Evolutionary conservation across 2,113 vertebrate species (phyloP), one percentile per base, ranked within the genome.

Genomic region (Halichoerus grypus): DNA sequence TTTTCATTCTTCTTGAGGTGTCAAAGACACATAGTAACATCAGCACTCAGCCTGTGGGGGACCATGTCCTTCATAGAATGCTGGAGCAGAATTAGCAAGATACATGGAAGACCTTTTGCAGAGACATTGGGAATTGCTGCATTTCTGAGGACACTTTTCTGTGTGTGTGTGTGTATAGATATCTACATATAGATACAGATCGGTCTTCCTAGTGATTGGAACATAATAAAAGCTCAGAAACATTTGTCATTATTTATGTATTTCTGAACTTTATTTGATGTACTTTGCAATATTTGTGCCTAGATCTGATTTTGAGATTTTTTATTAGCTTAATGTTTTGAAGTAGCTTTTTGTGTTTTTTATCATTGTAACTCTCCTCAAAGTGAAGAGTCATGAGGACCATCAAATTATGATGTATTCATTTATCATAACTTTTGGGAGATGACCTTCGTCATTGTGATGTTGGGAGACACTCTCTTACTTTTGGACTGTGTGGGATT

Each of bases 21-120:
- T 31, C 12, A 36, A 3, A 12, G 10, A 24, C 1, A 2, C 4
- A 0, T 13, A 31, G 2, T 14, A 21, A 14, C n/a, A 12, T 49
- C 22, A 21, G 1, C 22, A 7, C 10, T 67, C 21, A 31, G 18
- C 3, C 1, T 2, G 0, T 31, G 36, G 36, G 76, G 14, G 55
- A 61, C 77, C 10, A 0, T 2, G 13, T 72, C 42, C 39, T 69
- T 39, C 3, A 13, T 39, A 72, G 55, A 80, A 36, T 4, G 3
- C 53, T 9, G 22, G 57, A 4, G 8, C 77, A 36, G 24, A 5
- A 10, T 21, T 49, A 42, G 24, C 61, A 63, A 67, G 69, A 39
- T 18, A 53, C 36, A 22, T 9, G 22, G 36, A 36, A 61, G 15
- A 57, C 13, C 31, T 59, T 46, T 61, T 69, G 49, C 13, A 33